These are phyloP conservation scores for Leucophora obtusa DNA, from an alignment of 2,888 invertebrate species.

Conservation along the genomic window DNA sequence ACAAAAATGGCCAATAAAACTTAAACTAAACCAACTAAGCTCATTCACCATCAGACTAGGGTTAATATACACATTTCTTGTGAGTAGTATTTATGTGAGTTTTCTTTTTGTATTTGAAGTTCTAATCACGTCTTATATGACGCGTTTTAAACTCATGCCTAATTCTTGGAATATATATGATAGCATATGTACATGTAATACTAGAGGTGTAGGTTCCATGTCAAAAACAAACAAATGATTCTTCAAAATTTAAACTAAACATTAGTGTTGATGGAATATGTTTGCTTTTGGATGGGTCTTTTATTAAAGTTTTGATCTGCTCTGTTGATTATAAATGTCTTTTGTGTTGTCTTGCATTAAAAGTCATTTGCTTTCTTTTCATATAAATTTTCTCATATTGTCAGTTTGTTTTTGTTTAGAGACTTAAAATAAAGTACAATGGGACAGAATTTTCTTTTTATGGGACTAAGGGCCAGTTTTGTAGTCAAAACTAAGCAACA, in stretches of 20 bases:
- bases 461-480: no score
- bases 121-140: constrained; percentile 17
- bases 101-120: not conserved
- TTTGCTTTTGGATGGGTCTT: not conserved
- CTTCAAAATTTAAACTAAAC: constrained; percentile 6
- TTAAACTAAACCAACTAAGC: not conserved
- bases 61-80: constrained; percentile 6
- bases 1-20: constrained; percentile 7
- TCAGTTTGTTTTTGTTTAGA: constrained; percentile 1
- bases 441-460: not conserved
- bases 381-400: constrained; percentile 13
- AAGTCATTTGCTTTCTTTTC: constrained; percentile 46
- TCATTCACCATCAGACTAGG: not conserved
- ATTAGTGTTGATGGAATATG: not conserved
- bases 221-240: not conserved
- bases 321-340: constrained; percentile 25
- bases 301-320: constrained; percentile 6
- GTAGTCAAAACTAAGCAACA: no score
- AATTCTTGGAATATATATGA: constrained; percentile 21
- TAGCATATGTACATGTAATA: not conserved
- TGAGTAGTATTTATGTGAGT: not conserved
- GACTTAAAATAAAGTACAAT: not conserved
- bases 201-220: not conserved
- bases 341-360: constrained; percentile 21
- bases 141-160: not conserved